phyloP scores from a whole-genome alignment of 2,113 vertebrate species.

The Tretioscincus oriximinensis region DNA sequence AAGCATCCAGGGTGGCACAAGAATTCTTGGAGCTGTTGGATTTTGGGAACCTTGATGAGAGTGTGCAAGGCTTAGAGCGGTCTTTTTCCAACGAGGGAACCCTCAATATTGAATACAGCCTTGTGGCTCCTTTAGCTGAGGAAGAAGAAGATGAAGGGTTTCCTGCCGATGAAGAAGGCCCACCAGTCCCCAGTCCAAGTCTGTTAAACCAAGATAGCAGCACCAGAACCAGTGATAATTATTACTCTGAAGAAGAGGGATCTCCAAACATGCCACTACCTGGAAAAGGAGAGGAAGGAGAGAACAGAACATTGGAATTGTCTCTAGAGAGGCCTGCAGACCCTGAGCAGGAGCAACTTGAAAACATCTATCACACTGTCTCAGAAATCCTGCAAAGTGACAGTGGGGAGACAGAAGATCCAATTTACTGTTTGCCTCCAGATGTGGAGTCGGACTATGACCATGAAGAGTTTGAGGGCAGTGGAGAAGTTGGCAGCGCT shows the following conservation, averaged over 20 bases:
- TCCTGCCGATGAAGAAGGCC: slow-evolving; percentile 79
- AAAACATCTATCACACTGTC: slow-evolving; percentile 71
- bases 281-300: neutral
- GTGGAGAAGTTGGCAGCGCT: slow-evolving; percentile 74
- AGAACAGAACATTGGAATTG: slow-evolving; percentile 7
- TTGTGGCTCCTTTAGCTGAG: slow-evolving; percentile 79
- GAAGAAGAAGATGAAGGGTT: slow-evolving; percentile 87
- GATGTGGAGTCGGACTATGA: slow-evolving; percentile 90
- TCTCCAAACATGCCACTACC: slow-evolving; percentile 36
- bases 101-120: slow-evolving; percentile 78
- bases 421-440: slow-evolving; percentile 78
- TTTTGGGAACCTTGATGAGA: slow-evolving; percentile 79
- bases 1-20: slow-evolving; percentile 86
- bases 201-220: slow-evolving; percentile 47
- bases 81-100: slow-evolving; percentile 83
- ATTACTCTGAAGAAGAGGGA: slow-evolving; percentile 20
- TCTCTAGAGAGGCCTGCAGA: slow-evolving; percentile 14
- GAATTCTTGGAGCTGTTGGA: slow-evolving; percentile 89
- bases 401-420: slow-evolving; percentile 75
- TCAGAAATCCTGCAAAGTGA: slow-evolving; percentile 67
- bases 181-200: slow-evolving; percentile 73
- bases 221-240: slow-evolving; percentile 42
- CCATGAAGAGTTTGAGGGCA: slow-evolving; percentile 86
- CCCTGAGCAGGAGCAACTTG: slow-evolving; percentile 47
- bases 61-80: slow-evolving; percentile 74